Conservation (phyloP, 2,888 invertebrate genomes). For the Zaprionus bogoriensis region DNA sequence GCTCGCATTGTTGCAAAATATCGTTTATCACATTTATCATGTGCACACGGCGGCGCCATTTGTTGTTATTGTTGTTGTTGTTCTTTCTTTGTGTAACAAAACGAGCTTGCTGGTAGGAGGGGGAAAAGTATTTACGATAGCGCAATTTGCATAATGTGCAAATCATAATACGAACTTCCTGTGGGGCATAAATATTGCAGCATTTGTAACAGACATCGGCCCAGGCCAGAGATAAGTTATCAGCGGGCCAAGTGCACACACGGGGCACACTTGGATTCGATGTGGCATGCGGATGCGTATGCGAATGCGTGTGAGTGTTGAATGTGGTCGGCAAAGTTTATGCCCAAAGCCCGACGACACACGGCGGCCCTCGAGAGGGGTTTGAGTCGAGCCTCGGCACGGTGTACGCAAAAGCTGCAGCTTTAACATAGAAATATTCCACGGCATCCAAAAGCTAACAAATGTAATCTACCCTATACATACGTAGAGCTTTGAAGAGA, state of each 20-base stretch:
- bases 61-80: constrained; percentile 41
- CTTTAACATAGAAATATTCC: constrained; percentile 42
- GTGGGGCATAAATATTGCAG: constrained; percentile 72
- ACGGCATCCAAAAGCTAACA: constrained; percentile 22
- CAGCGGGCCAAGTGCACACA: constrained; percentile 66
- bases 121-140: constrained; percentile 69
- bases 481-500: too few relatives aligned
- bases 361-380: background rate
- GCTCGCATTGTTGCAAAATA: constrained; percentile 56
- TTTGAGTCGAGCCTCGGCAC: constrained; percentile 11
- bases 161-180: constrained; percentile 74
- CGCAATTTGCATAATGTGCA: constrained; percentile 77
- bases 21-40: constrained; percentile 74
- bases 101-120: constrained; percentile 1
- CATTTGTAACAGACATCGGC: constrained; percentile 70
- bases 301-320: constrained; percentile 36
- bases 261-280: constrained; percentile 49
- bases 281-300: constrained; percentile 28
- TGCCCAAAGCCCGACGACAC: constrained; percentile 38
- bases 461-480: constrained; percentile 15
- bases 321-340: constrained; percentile 51
- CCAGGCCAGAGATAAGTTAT: constrained; percentile 58
- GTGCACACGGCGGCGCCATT: constrained; percentile 60
- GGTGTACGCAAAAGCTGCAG: constrained; percentile 34
- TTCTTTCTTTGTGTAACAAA: constrained; percentile 1